Percentiles rank a stretch among this genome's conserved stretches.
These are phyloP conservation scores for Drosophila chauvacae DNA, from an alignment of 1,140 invertebrate species.

Conservation along the genomic window DNA sequence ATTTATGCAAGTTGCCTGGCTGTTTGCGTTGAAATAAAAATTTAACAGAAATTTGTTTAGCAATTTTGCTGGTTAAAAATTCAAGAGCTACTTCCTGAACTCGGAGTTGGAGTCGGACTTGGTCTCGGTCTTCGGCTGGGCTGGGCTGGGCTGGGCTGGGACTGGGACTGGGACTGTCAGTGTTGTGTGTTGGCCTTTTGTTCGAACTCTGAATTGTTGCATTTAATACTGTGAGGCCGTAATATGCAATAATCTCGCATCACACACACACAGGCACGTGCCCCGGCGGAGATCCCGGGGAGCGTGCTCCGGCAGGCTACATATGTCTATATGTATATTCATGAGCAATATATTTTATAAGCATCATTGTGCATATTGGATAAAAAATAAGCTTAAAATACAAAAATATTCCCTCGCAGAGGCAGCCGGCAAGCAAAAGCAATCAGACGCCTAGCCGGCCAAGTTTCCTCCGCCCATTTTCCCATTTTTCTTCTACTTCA, in stretches of 20 bases:
- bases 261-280: constrained; percentile 1
- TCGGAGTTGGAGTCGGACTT: not conserved
- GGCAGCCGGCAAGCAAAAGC: constrained; percentile 57
- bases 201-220: constrained; percentile 56
- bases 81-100: constrained; percentile 45
- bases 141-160: not conserved
- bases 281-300: constrained; percentile 6
- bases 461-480: constrained; percentile 8
- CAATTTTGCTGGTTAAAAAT: constrained; percentile 81
- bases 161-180: not conserved
- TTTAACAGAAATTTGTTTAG: constrained; percentile 74
- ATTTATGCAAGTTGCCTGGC: constrained; percentile 78
- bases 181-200: constrained; percentile 44
- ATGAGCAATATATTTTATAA: constrained; percentile 80
- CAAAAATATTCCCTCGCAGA: constrained; percentile 71
- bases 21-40: constrained; percentile 74
- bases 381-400: constrained; percentile 81
- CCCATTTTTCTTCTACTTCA: constrained; percentile 34
- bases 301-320: constrained; percentile 36
- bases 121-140: not conserved
- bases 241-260: constrained; percentile 78
- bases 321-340: constrained; percentile 76
- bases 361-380: constrained; percentile 82
- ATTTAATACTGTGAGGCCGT: constrained; percentile 66
- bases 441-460: constrained; percentile 70